Evolutionary conservation across 2,888 invertebrate species (phyloP).

Genomic region (Oligia strigilis): DNA sequence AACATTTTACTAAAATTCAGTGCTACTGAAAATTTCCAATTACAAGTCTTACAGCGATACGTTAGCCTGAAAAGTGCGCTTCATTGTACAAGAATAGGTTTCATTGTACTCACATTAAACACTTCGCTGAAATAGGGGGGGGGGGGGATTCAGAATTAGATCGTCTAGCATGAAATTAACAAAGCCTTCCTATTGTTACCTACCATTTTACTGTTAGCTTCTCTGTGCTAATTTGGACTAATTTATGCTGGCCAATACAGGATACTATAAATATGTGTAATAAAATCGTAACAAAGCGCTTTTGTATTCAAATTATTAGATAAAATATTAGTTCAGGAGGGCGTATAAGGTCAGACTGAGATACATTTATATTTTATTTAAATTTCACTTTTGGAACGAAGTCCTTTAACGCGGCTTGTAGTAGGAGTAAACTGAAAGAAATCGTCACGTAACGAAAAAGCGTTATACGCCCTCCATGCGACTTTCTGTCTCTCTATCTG

Average conservation of each 20-base stretch:
- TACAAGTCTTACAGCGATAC: neutral
- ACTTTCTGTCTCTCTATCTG: too few relatives aligned
- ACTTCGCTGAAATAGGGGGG: slow-evolving; percentile 24
- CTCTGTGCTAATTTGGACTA: slow-evolving; percentile 36
- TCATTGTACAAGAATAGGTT: slow-evolving; percentile 21
- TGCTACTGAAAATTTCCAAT: neutral
- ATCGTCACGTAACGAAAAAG: too few relatives aligned
- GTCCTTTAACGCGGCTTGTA: too few relatives aligned
- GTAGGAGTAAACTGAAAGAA: too few relatives aligned
- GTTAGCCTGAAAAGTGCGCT: slow-evolving; percentile 1
- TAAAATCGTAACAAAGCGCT: slow-evolving; percentile 14
- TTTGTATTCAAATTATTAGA: slow-evolving; percentile 2
- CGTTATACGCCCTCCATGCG: too few relatives aligned
- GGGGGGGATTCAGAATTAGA: slow-evolving; percentile 38
- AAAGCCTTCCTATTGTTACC: slow-evolving; percentile 38
- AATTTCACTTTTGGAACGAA: too few relatives aligned
- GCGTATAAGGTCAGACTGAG: neutral
- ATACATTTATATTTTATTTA: neutral
- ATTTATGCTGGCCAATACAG: slow-evolving; percentile 23
- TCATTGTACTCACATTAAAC: slow-evolving; percentile 42
- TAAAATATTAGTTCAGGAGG: neutral
- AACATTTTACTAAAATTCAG: neutral
- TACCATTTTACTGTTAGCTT: slow-evolving; percentile 25
- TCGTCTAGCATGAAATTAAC: slow-evolving; percentile 34
- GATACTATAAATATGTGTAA: slow-evolving; percentile 3